phyloP scores from a whole-genome alignment of 2,888 invertebrate species.

The Heliconius erato region DNA sequence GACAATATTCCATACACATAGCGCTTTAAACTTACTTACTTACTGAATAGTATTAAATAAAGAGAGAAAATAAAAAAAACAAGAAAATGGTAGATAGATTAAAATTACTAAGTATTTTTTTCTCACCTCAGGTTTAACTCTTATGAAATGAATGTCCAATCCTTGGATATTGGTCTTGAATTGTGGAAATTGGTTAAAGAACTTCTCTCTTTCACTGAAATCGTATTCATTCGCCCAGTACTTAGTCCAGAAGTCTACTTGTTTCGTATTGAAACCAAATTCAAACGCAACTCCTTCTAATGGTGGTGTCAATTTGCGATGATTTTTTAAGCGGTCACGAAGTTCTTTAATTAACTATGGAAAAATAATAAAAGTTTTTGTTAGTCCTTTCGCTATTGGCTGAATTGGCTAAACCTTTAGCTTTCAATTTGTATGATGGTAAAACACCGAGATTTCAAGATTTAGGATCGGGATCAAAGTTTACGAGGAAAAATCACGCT shows the following conservation, averaged over 20 bases:
- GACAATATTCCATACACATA: too few species aligned
- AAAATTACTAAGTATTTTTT: too few species aligned
- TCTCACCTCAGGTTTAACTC: conserved; percentile 83
- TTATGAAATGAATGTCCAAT: conserved; percentile 89
- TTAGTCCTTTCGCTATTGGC: not conserved
- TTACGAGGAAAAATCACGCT: too few species aligned
- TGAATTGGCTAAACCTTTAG: too few species aligned
- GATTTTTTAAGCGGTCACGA: conserved; percentile 54
- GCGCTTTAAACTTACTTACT: too few species aligned
- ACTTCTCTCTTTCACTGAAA: conserved; percentile 76
- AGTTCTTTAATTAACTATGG: conserved; percentile 59
- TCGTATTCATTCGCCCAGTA: conserved; percentile 91
- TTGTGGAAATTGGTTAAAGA: conserved; percentile 88
- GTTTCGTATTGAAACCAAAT: conserved; percentile 91
- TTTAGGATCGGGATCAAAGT: too few species aligned
- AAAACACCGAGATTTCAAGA: too few species aligned
- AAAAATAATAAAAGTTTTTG: not conserved
- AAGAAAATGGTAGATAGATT: too few species aligned
- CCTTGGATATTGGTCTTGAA: conserved; percentile 91
- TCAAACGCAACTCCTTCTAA: conserved; percentile 88
- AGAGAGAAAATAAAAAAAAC: too few species aligned
- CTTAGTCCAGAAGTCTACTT: conserved; percentile 86
- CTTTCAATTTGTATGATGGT: too few species aligned
- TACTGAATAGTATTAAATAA: too few species aligned
- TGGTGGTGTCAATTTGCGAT: conserved; percentile 71